Evolutionary conservation across 1,140 invertebrate genomes (phyloP).

Genomic region (Drosophila mojavensis): DNA sequence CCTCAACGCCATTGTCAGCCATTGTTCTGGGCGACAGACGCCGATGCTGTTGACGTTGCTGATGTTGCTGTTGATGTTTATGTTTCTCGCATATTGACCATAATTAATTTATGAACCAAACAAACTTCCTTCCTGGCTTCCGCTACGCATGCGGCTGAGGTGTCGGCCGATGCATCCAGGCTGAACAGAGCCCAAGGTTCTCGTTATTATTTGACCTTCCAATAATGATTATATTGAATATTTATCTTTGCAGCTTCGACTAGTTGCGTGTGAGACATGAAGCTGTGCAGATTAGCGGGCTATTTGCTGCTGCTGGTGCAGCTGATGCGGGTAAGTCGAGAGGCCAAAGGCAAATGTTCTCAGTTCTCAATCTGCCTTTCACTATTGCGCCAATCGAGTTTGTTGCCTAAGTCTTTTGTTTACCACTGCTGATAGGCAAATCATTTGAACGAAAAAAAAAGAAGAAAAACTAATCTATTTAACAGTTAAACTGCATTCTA

Average conservation of each 20-base stretch:
- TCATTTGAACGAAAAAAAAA: conserved; percentile 11
- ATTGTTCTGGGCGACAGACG: conserved; percentile 46
- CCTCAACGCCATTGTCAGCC: conserved; percentile 59
- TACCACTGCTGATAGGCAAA: conserved; percentile 7
- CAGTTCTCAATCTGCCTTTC: conserved; percentile 56
- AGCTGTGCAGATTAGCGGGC: conserved; percentile 51
- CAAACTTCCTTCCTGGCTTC: conserved; percentile 68
- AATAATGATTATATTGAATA: conserved; percentile 56
- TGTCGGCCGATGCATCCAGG: conserved; percentile 48
- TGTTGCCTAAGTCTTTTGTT: conserved; percentile 70
- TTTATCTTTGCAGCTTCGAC: conserved; percentile 51
- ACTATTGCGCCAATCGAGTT: conserved; percentile 56
- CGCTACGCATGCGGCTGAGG: conserved; percentile 51
- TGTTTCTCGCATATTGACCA: conserved; percentile 62
- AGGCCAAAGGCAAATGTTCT: conserved; percentile 22
- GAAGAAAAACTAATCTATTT: conserved; percentile 73
- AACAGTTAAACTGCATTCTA: conserved; percentile 73
- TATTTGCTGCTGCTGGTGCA: conserved; percentile 27
- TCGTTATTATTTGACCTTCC: conserved; percentile 9
- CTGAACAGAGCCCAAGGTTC: conserved; percentile 62
- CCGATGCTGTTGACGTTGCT: conserved; percentile 28
- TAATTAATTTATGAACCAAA: conserved; percentile 79
- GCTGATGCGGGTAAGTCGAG: conserved; percentile 32
- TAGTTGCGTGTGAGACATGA: conserved; percentile 53
- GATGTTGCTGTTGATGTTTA: conserved; percentile 1